Base-by-base conservation (phyloP, 1,140 invertebrate genomes). In the Calliopsis andreniformis region DNA sequence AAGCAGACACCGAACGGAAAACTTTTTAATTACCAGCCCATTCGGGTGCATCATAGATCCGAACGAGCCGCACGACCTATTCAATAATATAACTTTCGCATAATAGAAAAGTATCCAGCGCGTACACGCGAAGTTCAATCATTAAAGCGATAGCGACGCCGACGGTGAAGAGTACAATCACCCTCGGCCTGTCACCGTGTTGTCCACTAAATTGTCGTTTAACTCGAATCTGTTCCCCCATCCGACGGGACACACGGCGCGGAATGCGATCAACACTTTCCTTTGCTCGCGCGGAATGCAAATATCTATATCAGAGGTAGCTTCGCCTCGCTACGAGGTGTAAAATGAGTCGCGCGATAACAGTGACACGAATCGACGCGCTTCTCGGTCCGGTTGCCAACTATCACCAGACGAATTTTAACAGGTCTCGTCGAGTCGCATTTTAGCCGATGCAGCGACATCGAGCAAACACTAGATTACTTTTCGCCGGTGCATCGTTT, bases 261-360 rank as follows among this genome's bases (percentile, higher is more conserved):
- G 80, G 78, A 86, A 85, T 83, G 83, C 78, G 68, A 80, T 79
- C 80, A 49, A 70, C 61, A 72, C 68, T 45, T 61, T 63, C 35
- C 25, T 55, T 59, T 28, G 49, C 35, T 42, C 62, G 64, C 43
- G 45, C 51, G 73, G 73, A 82, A 82, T 81, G 79, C 73, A 77
- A 71, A 56, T 77, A 76, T 59, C 69, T 62, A 51, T 81, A 81
- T 81, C 79, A 49, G 67, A 39, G 64, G 8, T 35, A 30, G 67
- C 35, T 43, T 69, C 67, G 67, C 35, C 32, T 80, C 63, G 77
- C 58, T 45, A 56, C 70, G 64, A 82, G 62, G 79, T 78, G 79
- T 72, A 81, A 82, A 77, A 69, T 61, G 78, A 77, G 53, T 32
- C 47, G 76, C 45, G 78, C 62, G 78, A 80, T 80, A 80, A 80